Percentiles rank a stretch among this genome's conserved stretches.
These are phyloP conservation scores for Micropoecilia bifurca DNA, from an alignment of 2,797 vertebrate species.

Conservation along the genomic window DNA sequence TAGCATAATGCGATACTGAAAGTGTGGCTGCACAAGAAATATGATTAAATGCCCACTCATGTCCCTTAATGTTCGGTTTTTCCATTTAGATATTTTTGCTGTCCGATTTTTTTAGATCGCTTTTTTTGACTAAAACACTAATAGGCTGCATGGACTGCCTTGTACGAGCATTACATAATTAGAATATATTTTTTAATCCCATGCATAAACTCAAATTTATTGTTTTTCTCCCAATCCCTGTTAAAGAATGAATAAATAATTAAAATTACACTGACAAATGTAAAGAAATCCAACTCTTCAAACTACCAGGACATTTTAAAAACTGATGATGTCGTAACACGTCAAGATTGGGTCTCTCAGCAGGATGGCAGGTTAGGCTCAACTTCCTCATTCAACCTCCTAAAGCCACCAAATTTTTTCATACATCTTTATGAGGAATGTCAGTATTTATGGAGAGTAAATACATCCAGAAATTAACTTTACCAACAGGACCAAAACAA, in stretches of 20 bases:
- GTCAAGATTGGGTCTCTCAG: not conserved
- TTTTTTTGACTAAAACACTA: not conserved
- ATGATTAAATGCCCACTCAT: not conserved
- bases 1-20: not conserved
- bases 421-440: not conserved
- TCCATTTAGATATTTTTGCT: not conserved
- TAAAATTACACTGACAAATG: not conserved
- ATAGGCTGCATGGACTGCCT: not conserved
- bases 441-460: not conserved
- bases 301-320: conserved; percentile 1
- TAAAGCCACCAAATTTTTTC: not conserved
- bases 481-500: not conserved
- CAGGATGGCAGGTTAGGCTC: not conserved
- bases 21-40: not conserved
- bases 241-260: not conserved
- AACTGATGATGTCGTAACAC: not conserved
- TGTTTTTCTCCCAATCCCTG: not conserved
- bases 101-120: not conserved
- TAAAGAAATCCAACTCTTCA: not conserved
- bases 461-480: not conserved
- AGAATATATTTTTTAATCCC: not conserved
- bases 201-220: not conserved
- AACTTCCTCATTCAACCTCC: not conserved
- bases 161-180: not conserved
- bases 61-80: not conserved